Evolutionary conservation across 2,888 invertebrate genomes (phyloP), one percentile per base, ranked within the genome.

Genomic region (Graphium colonna): DNA sequence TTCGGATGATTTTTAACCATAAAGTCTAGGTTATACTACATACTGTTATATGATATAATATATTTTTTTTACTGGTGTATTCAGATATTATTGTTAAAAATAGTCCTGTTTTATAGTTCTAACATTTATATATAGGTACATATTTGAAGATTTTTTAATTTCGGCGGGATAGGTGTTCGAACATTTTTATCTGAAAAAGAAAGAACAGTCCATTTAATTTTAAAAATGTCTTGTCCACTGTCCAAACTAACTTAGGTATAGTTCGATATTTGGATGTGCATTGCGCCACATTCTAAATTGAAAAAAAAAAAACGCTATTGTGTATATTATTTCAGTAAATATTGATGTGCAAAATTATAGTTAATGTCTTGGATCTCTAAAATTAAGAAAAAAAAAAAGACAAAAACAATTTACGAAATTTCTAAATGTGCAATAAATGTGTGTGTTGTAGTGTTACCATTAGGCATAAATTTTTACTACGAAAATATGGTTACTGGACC

Each of bases 361-460:
- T 88, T 84, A 86, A 87, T 86, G 88, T 89, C 87, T 90, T 87
- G 87, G 87, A 88, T 87, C 85, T 88, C 84, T 86, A 87, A 88
- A 88, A 86, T 82, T 83, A 80, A 83, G 77, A 77, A 83, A 85
- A 86, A n/a, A n/a, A 82, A 88, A 89, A 87, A 85, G 81, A 85
- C 82, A 88, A 88, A 87, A 87, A 88, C 78, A 89, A 82, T 87
- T 89, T 87, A 87, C 76, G 78, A 86, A 90, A 85, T 86, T 89
- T 90, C 90, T 90, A 87, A 89, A 89, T 90, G 90, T 90, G 90
- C 90, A 90, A 90, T 90, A 90, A 89, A 84, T 88, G 85, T 89
- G 90, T 90, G 89, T 90, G 90, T 90, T 83, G 89, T 90, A 90
- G 90, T 88, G 83, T 88, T 88, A 87, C 86, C 85, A 79, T 88